These are phyloP conservation scores for Clitarchus hookeri DNA, from an alignment of 2,888 invertebrate species.

Conservation along the genomic window DNA sequence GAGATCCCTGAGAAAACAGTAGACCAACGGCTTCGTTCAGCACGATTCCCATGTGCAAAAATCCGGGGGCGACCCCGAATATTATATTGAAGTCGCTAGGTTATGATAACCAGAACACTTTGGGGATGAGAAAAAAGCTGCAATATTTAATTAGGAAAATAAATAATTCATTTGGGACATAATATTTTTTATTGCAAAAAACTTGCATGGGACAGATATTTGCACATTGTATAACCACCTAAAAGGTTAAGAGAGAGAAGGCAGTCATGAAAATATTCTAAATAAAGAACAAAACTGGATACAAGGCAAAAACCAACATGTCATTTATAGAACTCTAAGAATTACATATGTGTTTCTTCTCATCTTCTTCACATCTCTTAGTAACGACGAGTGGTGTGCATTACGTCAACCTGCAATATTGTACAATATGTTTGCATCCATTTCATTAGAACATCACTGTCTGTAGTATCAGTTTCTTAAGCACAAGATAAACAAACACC, in stretches of 20 bases:
- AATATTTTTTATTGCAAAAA: constrained; percentile 22
- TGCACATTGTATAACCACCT: constrained; percentile 26
- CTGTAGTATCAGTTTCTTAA: neutral
- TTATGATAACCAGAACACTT: no score
- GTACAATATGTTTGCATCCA: neutral
- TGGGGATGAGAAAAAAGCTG: neutral
- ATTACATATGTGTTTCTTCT: neutral
- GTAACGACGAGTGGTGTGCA: neutral
- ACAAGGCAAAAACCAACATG: constrained; percentile 23
- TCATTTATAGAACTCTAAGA: neutral
- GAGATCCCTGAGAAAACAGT: no score
- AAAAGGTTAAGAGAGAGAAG: constrained; percentile 12
- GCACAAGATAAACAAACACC: neutral
- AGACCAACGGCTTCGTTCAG: no score
- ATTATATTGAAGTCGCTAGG: no score
- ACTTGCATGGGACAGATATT: constrained; percentile 16
- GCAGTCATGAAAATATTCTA: constrained; percentile 19
- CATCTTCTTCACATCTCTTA: neutral
- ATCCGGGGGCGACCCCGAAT: no score
- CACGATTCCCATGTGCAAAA: no score
- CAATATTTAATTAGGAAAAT: neutral
- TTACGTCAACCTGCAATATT: neutral
- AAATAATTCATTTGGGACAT: neutral
- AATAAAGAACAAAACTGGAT: constrained; percentile 22
- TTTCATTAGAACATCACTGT: neutral